Evolutionary conservation across 2,797 vertebrate species (phyloP), one percentile per base, ranked within the genome.

Genomic region (Pseudomugil tenellus): DNA sequence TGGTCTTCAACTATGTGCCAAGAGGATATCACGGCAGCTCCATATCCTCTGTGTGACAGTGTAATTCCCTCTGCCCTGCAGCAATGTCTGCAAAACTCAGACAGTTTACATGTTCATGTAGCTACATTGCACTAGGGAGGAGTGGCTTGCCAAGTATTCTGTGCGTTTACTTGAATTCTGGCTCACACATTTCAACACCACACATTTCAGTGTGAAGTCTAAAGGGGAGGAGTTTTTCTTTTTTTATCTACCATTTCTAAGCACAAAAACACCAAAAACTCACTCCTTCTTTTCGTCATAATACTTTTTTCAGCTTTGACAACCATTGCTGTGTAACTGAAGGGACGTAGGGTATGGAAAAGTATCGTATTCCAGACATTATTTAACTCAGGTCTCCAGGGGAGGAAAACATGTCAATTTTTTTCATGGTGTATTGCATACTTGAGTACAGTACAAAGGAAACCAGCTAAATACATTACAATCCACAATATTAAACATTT

Each of bases 41-140:
- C 94, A 95, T 95, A 96, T 96, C 95, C 96, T 95, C 92, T 90
- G 87, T 89, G 95, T 94, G 95, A 96, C 96, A 96, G 95, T 94
- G 95, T 96, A 96, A 97, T 97, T 97, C 96, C 94, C 94, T 94
- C 89, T 95, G 94, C 96, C 97, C 95, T 88, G 86, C 92, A 91
- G 97, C 96, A 88, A 92, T 95, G 96, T 97, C 96, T 97, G 95
- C 94, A 95, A 96, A 95, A 96, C 93, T 96, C 92, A 96, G 94
- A 92, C 95, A 96, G 95, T 96, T 97, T 97, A 95, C 94, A 96
- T 96, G 93, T 95, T 96, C 92, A 90, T 94, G 90, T 93, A 93
- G 92, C 94, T 94, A 93, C 89, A 93, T 92, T 94, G 94, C 91
- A 92, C 85, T 83, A 87, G 86, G 90, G 82, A 87, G 81, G 80